Evolutionary conservation across 2,113 vertebrate genomes (phyloP).

Genomic region (Dermatemys mawii): DNA sequence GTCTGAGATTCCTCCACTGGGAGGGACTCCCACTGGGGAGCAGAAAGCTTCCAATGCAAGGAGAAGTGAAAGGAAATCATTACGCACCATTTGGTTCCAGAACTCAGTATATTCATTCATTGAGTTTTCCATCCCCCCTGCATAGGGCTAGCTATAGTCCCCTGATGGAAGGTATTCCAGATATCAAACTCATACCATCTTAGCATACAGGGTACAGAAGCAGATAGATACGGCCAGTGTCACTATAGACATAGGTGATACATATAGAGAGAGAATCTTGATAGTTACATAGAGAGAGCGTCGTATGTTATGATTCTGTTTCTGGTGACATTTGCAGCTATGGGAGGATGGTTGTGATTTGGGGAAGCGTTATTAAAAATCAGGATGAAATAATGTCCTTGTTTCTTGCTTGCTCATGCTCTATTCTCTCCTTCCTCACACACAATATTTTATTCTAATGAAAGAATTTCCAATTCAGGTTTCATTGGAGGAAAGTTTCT

Average conservation of each 20-base stretch:
- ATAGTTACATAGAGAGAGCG: background rate
- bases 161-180: background rate
- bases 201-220: background rate
- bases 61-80: background rate
- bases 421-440: conserved; percentile 62
- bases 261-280: background rate
- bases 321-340: conserved; percentile 63
- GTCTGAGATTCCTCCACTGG: background rate
- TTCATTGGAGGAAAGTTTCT: conserved; percentile 38
- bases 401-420: conserved; percentile 70
- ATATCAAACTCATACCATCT: background rate
- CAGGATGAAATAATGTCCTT: conserved; percentile 71
- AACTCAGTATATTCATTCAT: background rate
- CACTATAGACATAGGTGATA: background rate
- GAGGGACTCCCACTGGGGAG: background rate
- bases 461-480: conserved; percentile 61
- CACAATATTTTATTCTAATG: conserved; percentile 71
- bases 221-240: background rate
- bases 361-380: conserved; percentile 63
- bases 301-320: background rate
- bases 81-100: background rate
- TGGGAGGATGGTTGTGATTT: conserved; percentile 58
- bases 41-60: background rate
- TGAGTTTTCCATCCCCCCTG: background rate
- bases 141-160: background rate